These are phyloP conservation scores for Diorhabda elongata DNA, from an alignment of 1,140 invertebrate genomes.

Conservation along the genomic window DNA sequence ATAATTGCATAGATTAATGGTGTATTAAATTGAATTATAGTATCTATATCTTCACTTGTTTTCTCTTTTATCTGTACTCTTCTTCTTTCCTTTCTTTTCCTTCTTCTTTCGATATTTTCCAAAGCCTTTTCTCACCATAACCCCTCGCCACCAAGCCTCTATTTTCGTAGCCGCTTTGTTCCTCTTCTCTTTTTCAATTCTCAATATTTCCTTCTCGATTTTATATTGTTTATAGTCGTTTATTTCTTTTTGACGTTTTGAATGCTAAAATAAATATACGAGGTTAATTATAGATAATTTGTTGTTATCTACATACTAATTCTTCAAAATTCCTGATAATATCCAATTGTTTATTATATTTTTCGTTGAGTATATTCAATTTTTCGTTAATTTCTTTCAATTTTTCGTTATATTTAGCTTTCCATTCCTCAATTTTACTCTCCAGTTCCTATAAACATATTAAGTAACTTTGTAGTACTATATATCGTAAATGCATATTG, in stretches of 20 bases:
- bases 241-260: slow-evolving; percentile 34
- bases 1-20: too few relatives aligned
- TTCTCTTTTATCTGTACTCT: slow-evolving; percentile 36
- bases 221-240: slow-evolving; percentile 35
- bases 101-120: slow-evolving; percentile 59
- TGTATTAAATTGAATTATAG: too few relatives aligned
- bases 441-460: slow-evolving; percentile 32
- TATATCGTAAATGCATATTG: too few relatives aligned
- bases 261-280: slow-evolving; percentile 31
- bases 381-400: slow-evolving; percentile 27
- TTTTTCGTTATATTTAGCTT: slow-evolving; percentile 37
- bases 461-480: neutral
- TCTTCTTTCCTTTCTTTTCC: slow-evolving; percentile 43
- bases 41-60: slow-evolving; percentile 20
- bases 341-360: slow-evolving; percentile 24
- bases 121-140: slow-evolving; percentile 62
- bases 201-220: slow-evolving; percentile 32
- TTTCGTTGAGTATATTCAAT: slow-evolving; percentile 28
- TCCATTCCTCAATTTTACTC: slow-evolving; percentile 35
- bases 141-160: slow-evolving; percentile 67
- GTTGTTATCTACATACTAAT: slow-evolving; percentile 5
- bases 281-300: neutral
- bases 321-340: slow-evolving; percentile 17
- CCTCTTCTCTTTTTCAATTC: slow-evolving; percentile 23
- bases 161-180: slow-evolving; percentile 46